A percentile compares a stretch with the other conserved stretches of the same genome.
Conservation (phyloP, 2,113 vertebrate genomes). For the Sinocyclocheilus anophthalmus region DNA sequence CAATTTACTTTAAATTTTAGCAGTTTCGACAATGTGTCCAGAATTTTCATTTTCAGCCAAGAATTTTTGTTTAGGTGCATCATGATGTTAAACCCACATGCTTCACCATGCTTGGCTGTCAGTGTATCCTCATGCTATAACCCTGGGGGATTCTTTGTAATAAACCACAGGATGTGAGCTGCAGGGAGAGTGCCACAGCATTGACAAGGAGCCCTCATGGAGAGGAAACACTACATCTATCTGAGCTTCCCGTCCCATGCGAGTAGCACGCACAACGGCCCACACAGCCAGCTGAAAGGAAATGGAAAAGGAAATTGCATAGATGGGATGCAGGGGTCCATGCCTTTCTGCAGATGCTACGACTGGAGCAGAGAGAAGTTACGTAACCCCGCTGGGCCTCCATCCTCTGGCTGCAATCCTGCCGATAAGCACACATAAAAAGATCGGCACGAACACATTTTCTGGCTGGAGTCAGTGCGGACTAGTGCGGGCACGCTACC, state of each 20-base stretch:
- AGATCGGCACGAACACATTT: constrained; percentile 29
- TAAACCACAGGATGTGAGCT: constrained; percentile 41
- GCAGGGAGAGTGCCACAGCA: background rate
- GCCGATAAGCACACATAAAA: constrained; percentile 29
- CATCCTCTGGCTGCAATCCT: constrained; percentile 25
- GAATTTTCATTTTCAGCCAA: background rate
- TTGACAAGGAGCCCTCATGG: background rate
- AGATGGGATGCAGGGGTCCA: constrained; percentile 39
- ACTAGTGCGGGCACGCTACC: constrained; percentile 21
- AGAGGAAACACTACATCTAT: constrained; percentile 54
- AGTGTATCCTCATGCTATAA: constrained; percentile 11
- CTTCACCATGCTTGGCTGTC: constrained; percentile 1
- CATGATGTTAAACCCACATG: background rate
- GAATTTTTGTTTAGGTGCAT: background rate
- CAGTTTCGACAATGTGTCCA: background rate
- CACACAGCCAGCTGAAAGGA: constrained; percentile 26
- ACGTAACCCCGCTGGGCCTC: constrained; percentile 30
- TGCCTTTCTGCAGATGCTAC: constrained; percentile 31
- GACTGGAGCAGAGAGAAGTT: constrained; percentile 38
- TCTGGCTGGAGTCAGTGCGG: constrained; percentile 23
- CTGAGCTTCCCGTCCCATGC: constrained; percentile 45
- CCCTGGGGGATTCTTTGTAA: constrained; percentile 20
- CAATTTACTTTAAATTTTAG: background rate
- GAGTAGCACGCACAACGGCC: background rate
- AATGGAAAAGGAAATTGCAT: constrained; percentile 55